phyloP scores from a whole-genome alignment of 2,113 vertebrate genomes.

The Cyanistes caeruleus region DNA sequence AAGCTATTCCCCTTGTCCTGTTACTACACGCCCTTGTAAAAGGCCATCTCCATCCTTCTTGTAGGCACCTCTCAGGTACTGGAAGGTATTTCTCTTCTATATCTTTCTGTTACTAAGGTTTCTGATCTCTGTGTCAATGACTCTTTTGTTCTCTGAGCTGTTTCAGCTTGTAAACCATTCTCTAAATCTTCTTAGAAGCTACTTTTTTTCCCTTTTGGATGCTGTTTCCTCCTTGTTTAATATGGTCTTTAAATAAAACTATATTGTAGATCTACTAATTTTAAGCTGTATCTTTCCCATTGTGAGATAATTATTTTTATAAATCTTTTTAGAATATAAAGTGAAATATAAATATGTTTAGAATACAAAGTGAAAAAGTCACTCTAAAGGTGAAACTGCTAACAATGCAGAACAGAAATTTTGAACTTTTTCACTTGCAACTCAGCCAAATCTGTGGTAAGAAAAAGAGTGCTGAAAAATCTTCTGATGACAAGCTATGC shows the following conservation, averaged over 20 bases:
- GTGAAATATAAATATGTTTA: background rate
- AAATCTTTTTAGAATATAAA: background rate
- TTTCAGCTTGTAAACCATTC: background rate
- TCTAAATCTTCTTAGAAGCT: background rate
- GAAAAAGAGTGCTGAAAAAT: background rate
- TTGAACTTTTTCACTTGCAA: background rate
- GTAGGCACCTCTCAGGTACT: background rate
- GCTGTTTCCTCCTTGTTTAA: background rate
- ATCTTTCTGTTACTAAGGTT: background rate
- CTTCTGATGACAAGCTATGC: background rate
- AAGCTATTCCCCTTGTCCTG: background rate
- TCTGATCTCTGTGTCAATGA: background rate
- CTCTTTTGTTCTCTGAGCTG: background rate
- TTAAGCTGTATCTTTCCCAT: background rate
- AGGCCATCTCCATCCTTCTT: background rate
- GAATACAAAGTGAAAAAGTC: background rate
- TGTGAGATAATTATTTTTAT: background rate
- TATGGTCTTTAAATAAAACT: background rate
- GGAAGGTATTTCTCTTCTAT: background rate
- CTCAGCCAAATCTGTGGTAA: background rate
- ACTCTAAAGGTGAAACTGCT: background rate
- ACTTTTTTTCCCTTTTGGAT: background rate
- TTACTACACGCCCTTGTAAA: background rate
- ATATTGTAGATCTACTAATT: background rate
- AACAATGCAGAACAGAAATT: background rate